These are phyloP conservation scores for Lamellibrachia satsuma DNA, from an alignment of 2,888 invertebrate genomes.

Conservation along the genomic window DNA sequence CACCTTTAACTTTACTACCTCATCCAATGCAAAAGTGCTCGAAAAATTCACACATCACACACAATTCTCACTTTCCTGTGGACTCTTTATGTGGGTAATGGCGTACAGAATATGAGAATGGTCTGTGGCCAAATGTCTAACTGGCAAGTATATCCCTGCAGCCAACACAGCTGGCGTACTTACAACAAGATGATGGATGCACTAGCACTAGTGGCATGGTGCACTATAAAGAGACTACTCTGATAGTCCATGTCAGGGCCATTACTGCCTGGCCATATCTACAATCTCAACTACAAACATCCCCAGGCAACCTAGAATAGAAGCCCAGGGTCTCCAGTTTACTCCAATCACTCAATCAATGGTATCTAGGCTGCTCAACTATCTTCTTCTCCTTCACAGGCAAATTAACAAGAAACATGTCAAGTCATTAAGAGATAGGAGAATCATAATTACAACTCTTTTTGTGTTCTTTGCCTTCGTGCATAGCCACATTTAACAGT, in stretches of 20 bases:
- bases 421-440: background rate
- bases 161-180: background rate
- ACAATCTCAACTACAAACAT: background rate
- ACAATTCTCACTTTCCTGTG: too few relatives aligned
- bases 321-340: background rate
- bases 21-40: too few relatives aligned
- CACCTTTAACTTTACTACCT: too few relatives aligned
- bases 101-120: too few relatives aligned
- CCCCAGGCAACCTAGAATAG: background rate
- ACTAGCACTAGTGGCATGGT: background rate
- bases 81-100: too few relatives aligned
- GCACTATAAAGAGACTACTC: background rate
- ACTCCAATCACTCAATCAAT: background rate
- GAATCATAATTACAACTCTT: background rate
- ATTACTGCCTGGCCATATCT: background rate
- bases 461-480: background rate
- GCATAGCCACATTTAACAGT: background rate
- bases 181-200: background rate
- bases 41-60: too few relatives aligned
- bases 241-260: background rate
- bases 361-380: background rate
- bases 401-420: slow-evolving; percentile 1
- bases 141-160: background rate
- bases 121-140: too few relatives aligned
- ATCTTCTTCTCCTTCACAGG: background rate